A percentile compares a stretch with the other conserved stretches of the same genome.
phyloP scores from a whole-genome alignment of 1,140 invertebrate genomes.

The Lycorma delicatula region DNA sequence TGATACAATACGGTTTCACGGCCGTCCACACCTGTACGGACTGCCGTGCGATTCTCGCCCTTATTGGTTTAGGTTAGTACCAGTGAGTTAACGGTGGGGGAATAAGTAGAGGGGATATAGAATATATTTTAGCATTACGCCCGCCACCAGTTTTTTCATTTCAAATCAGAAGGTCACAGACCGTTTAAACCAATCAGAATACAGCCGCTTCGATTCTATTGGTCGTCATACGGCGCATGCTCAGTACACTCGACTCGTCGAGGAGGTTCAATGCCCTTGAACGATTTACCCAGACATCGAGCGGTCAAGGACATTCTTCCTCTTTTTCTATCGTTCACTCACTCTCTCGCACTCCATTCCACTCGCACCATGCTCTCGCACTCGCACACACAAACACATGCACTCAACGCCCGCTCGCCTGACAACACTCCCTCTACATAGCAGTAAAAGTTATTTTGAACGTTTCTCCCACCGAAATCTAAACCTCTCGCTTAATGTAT shows the following conservation, averaged over 20 bases:
- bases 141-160: constrained; percentile 20
- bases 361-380: too few species aligned
- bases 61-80: constrained; percentile 2
- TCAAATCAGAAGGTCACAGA: constrained; percentile 24
- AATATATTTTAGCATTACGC: constrained; percentile 7
- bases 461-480: too few species aligned
- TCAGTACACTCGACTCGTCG: constrained; percentile 32
- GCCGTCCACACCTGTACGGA: constrained; percentile 13
- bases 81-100: constrained; percentile 10
- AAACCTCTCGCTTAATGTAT: too few species aligned
- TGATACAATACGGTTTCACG: constrained; percentile 16
- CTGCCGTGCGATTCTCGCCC: constrained; percentile 8
- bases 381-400: too few species aligned
- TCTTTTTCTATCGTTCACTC: too few species aligned
- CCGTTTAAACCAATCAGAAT: constrained; percentile 6
- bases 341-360: too few species aligned
- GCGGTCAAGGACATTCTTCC: constrained; percentile 46
- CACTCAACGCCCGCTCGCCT: too few species aligned
- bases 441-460: too few species aligned
- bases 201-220: constrained; percentile 17
- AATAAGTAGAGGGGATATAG: constrained; percentile 10
- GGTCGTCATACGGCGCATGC: constrained; percentile 14
- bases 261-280: constrained; percentile 58
- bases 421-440: too few species aligned
- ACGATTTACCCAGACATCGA: constrained; percentile 54